Evolutionary conservation across 2,888 invertebrate genomes (phyloP), one percentile per base, ranked within the genome.

Genomic region (Pteria penguin): DNA sequence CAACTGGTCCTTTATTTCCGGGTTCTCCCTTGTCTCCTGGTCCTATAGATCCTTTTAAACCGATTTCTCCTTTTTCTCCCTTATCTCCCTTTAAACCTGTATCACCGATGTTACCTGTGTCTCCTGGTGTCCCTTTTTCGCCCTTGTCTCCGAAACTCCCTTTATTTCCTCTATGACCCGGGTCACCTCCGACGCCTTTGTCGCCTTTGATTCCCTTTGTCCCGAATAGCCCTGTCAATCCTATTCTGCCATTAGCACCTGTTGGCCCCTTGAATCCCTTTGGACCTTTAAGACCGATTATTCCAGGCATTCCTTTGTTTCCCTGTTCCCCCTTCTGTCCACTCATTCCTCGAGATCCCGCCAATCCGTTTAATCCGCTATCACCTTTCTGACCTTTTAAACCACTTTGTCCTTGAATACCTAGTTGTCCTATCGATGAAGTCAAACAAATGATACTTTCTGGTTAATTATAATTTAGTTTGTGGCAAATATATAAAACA

Each of bases 161-260:
- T 45, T 45, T 45, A n/a, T n/a, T n/a, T n/a, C n/a, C n/a, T 54
- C 54, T 54, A n/a, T 54, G 54, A 22, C 61, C 61, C n/a, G 31
- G 32, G 4, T 61, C 31, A 4, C 61, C 61, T 18, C 18, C 18
- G 22, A 36, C 65, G 3, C 65, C 65, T 8, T 65, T 65, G 11
- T 4, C 5, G 33, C 65, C 65, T 2, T 32, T 24, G 31, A 14
- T 22, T 11, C 65, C 65, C 4, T 2, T 22, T 24, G 11, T n/a
- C 45, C 65, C 65, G 24, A 36, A 27, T n/a, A 24, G 65, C n/a
- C 65, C 65, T 18, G 65, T 32, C 22, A 24, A 45, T 22, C 65
- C 65, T 1, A 18, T 24, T 14, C 24, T 22, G 22, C 65, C 65
- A 26, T 45, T 45, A 45, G 45, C 11, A 8, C 45, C 45, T 8